Percentiles rank a stretch among this genome's conserved stretches.
Conservation (phyloP, 2,888 invertebrate species). For the Clanis bilineata region DNA sequence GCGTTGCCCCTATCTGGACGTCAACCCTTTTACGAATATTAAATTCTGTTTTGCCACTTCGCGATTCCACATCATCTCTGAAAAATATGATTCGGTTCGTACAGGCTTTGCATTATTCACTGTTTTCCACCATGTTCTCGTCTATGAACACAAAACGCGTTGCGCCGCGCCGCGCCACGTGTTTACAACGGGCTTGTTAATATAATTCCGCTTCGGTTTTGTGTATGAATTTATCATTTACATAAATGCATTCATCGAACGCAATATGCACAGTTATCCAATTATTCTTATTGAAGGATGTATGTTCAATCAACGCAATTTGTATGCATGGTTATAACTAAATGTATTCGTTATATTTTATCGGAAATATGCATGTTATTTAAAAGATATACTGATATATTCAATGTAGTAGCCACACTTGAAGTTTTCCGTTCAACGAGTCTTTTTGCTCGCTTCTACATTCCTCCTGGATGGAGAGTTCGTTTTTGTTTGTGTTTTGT, state of each 20-base stretch:
- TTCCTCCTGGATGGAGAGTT: conserved; percentile 77
- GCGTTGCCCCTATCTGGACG: conserved; percentile 73
- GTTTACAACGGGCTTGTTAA: conserved; percentile 8
- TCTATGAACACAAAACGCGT: background rate
- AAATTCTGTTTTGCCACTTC: conserved; percentile 82
- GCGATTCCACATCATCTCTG: conserved; percentile 72
- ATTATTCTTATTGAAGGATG: background rate
- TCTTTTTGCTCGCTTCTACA: conserved; percentile 65
- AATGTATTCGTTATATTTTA: background rate
- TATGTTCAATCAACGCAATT: background rate
- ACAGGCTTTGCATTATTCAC: conserved; percentile 69
- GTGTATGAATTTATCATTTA: conserved; percentile 6
- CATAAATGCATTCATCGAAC: conserved; percentile 6
- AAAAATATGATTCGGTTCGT: conserved; percentile 72
- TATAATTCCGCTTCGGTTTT: conserved; percentile 2
- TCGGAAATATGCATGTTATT: no score
- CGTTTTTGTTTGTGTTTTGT: conserved; percentile 47
- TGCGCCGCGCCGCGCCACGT: background rate
- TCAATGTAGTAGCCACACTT: conserved; percentile 37
- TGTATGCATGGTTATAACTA: background rate
- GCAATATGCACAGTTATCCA: conserved; percentile 13
- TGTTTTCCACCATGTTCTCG: conserved; percentile 49
- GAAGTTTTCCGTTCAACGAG: conserved; percentile 66
- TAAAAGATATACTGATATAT: background rate
- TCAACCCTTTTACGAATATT: conserved; percentile 83